Conservation (phyloP, 2,888 invertebrate genomes). For the Galerucella calmariensis region DNA sequence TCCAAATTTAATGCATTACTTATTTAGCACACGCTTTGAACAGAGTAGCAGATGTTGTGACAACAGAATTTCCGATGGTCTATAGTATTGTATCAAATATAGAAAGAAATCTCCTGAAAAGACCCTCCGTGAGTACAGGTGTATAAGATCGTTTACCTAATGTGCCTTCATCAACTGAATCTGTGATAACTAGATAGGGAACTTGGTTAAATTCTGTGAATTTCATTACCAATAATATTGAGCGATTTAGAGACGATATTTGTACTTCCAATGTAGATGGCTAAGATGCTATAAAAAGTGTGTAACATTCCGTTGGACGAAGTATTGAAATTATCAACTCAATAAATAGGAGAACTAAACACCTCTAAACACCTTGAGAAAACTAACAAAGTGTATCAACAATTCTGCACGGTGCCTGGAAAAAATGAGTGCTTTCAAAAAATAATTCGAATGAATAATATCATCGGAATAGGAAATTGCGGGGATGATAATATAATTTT, state of each 20-base stretch:
- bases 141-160: conserved; percentile 50
- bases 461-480: no score
- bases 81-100: no score
- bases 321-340: no score
- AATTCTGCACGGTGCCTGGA: no score
- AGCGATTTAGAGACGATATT: conserved; percentile 13
- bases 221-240: conserved; percentile 20
- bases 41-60: no score
- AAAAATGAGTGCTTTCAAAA: no score
- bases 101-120: conserved; percentile 53
- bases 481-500: no score
- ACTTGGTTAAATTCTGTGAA: conserved; percentile 40
- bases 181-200: conserved; percentile 54
- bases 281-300: background rate
- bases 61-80: no score
- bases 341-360: background rate
- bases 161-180: conserved; percentile 52
- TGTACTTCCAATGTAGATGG: conserved; percentile 10
- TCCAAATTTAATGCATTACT: conserved; percentile 50
- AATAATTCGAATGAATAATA: no score
- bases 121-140: conserved; percentile 45
- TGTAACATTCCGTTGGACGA: no score
- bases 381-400: background rate
- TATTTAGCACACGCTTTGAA: no score
- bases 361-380: conserved; percentile 4